phyloP scores from a whole-genome alignment of 92 coral and sea anemone genomes.

The Micromussa lordhowensis region DNA sequence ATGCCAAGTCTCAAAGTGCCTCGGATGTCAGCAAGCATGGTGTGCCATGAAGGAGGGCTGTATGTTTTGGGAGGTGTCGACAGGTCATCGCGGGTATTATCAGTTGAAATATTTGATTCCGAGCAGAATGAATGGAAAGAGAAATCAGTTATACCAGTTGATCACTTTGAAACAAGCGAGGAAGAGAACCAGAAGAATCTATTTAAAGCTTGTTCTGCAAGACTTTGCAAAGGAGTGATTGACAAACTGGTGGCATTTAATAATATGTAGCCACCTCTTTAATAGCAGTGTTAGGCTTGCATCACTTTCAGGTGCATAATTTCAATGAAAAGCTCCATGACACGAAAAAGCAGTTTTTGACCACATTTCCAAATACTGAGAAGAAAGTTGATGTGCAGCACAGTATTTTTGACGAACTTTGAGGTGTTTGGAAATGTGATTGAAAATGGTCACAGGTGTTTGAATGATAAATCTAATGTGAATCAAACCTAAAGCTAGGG shows the following conservation, averaged over 20 bases:
- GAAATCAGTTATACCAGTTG: background rate
- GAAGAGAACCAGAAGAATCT: background rate
- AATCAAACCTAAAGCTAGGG: too few relatives aligned
- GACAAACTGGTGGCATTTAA: background rate
- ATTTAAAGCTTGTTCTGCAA: slow-evolving; percentile 10
- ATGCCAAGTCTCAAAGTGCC: background rate
- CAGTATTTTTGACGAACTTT: too few relatives aligned
- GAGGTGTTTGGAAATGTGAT: too few relatives aligned
- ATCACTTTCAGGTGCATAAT: too few relatives aligned
- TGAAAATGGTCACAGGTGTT: too few relatives aligned
- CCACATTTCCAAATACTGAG: too few relatives aligned
- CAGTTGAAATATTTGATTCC: slow-evolving; percentile 7
- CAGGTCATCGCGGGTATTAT: background rate
- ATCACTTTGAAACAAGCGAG: background rate
- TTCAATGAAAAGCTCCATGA: too few relatives aligned
- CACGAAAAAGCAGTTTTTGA: too few relatives aligned
- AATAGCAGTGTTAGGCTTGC: too few relatives aligned
- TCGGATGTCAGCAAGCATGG: slow-evolving; percentile 1
- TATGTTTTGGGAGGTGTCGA: background rate
- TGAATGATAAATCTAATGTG: too few relatives aligned
- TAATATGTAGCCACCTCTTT: background rate
- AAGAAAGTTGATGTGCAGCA: too few relatives aligned
- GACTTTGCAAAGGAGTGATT: background rate
- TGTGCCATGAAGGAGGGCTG: background rate
- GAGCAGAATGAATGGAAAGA: background rate